Evolutionary conservation across 2,888 invertebrate genomes (phyloP).

Genomic region (Brachyopa scutellaris): DNA sequence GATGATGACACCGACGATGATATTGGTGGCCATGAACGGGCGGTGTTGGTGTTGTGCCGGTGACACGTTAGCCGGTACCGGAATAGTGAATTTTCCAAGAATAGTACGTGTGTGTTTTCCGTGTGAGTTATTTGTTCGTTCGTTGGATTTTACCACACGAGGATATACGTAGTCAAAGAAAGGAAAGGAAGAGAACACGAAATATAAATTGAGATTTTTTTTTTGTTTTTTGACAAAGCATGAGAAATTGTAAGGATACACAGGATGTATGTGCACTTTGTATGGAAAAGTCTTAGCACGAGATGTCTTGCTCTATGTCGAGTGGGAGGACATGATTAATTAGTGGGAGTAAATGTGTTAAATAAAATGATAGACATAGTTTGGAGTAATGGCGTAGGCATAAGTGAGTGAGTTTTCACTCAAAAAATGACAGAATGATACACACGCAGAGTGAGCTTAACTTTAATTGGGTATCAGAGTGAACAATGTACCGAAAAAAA

Average conservation of each 20-base stretch:
- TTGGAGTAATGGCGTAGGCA: background rate
- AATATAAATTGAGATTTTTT: conserved; percentile 43
- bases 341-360: conserved; percentile 20
- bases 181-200: conserved; percentile 19
- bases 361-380: background rate
- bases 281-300: background rate
- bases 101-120: conserved; percentile 11
- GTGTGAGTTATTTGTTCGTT: conserved; percentile 47
- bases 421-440: background rate
- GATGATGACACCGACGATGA: conserved; percentile 1
- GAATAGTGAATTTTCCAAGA: conserved; percentile 24
- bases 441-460: background rate
- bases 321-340: conserved; percentile 37
- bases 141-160: conserved; percentile 3
- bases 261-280: conserved; percentile 3
- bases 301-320: conserved; percentile 11
- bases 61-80: background rate
- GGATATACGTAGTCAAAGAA: background rate
- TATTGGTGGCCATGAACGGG: background rate
- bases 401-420: background rate
- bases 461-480: too few relatives aligned
- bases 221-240: conserved; percentile 30
- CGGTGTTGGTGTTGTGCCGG: conserved; percentile 3
- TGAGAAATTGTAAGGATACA: conserved; percentile 51
- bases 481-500: too few relatives aligned